phyloP scores from a whole-genome alignment of 2,797 vertebrate species.

The Trachurus trachurus region DNA sequence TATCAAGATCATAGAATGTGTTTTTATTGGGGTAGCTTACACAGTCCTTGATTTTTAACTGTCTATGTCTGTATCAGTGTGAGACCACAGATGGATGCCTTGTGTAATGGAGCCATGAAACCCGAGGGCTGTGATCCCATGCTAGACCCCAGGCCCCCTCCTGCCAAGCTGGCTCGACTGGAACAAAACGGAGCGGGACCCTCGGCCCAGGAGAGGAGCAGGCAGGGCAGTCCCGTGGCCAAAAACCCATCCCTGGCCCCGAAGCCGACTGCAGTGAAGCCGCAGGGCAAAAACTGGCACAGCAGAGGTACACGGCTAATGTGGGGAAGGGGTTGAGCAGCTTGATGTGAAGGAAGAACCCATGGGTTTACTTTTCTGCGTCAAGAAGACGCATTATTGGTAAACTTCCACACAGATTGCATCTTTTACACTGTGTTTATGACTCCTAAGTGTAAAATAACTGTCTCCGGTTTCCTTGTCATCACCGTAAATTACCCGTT shows the following conservation, averaged over 20 bases:
- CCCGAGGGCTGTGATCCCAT: constrained; percentile 92
- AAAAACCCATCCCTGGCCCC: constrained; percentile 90
- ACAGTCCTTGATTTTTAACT: constrained; percentile 19
- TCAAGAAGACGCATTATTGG: neutral
- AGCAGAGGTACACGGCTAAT: constrained; percentile 89
- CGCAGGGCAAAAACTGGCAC: constrained; percentile 91
- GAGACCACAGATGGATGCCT: constrained; percentile 91
- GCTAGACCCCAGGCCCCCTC: constrained; percentile 91
- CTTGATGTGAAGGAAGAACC: neutral
- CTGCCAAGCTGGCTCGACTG: constrained; percentile 95
- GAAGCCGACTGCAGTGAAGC: constrained; percentile 87
- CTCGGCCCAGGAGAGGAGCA: constrained; percentile 90
- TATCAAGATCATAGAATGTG: neutral
- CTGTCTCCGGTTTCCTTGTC: neutral
- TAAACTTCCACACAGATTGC: neutral
- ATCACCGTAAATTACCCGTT: neutral
- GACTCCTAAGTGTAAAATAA: neutral
- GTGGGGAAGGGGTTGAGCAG: neutral
- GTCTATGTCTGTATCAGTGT: constrained; percentile 78
- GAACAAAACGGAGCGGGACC: constrained; percentile 88
- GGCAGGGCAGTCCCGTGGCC: constrained; percentile 91
- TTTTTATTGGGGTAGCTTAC: neutral
- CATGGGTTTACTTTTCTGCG: neutral
- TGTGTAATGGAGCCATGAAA: constrained; percentile 94
- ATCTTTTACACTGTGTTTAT: neutral